Conservation (phyloP, 2,888 invertebrate species). For the Andrena dorsata region DNA sequence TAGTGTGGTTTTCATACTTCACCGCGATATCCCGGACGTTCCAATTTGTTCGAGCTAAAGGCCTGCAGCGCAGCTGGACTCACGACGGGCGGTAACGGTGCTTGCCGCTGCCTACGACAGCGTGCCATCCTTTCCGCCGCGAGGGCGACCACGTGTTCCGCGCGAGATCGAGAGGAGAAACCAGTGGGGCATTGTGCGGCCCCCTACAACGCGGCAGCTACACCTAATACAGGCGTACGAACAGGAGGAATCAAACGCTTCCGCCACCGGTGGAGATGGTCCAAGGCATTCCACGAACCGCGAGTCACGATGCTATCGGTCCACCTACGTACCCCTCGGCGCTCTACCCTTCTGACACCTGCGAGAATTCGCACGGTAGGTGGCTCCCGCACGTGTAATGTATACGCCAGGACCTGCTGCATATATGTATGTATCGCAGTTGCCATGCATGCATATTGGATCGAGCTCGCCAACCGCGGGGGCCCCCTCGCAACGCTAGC, state of each 20-base stretch:
- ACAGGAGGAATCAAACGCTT: conserved; percentile 63
- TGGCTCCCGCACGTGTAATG: conserved; percentile 66
- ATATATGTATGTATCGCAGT: conserved; percentile 70
- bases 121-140: conserved; percentile 23
- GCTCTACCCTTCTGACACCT: conserved; percentile 66
- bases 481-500: conserved; percentile 32
- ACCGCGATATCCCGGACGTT: conserved; percentile 55
- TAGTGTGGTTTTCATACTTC: conserved; percentile 62
- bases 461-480: conserved; percentile 40
- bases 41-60: conserved; percentile 62
- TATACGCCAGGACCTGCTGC: conserved; percentile 55
- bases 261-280: conserved; percentile 44
- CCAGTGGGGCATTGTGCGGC: conserved; percentile 38
- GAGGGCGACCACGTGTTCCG: conserved; percentile 51
- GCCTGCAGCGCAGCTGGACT: conserved; percentile 46
- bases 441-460: conserved; percentile 72
- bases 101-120: conserved; percentile 27
- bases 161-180: conserved; percentile 32
- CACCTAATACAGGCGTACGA: conserved; percentile 61
- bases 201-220: conserved; percentile 30
- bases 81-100: conserved; percentile 59
- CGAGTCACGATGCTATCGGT: conserved; percentile 69
- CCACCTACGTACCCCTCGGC: conserved; percentile 33
- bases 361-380: conserved; percentile 75
- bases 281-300: conserved; percentile 63